Evolutionary conservation across 2,113 vertebrate species (phyloP).

Genomic region (Corythoichthys intestinalis): DNA sequence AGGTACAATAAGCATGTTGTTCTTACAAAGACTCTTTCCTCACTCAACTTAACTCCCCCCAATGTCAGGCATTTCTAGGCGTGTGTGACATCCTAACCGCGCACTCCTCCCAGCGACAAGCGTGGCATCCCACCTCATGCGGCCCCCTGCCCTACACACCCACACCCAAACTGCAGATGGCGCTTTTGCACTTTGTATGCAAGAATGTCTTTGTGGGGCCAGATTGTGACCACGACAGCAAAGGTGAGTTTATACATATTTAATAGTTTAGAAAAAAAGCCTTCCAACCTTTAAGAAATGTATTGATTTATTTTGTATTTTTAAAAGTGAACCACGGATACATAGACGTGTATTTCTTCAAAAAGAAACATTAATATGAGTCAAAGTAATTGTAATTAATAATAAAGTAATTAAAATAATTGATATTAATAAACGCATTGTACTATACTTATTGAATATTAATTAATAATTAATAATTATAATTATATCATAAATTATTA

Average conservation of each 20-base stretch:
- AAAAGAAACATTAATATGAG: no score
- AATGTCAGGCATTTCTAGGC: constrained; percentile 76
- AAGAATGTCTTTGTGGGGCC: constrained; percentile 70
- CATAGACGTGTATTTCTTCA: no score
- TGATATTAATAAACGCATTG: no score
- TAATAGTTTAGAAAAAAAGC: background rate
- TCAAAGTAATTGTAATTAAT: no score
- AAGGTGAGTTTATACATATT: constrained; percentile 61
- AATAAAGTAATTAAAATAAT: no score
- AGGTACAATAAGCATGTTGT: constrained; percentile 61
- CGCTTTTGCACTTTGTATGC: constrained; percentile 76
- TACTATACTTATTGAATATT: no score
- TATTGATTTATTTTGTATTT: no score
- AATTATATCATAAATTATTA: no score
- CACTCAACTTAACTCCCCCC: background rate
- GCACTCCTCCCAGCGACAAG: constrained; percentile 77
- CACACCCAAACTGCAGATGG: constrained; percentile 78
- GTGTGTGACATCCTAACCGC: constrained; percentile 83
- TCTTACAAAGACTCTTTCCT: background rate
- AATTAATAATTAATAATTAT: no score
- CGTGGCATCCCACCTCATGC: constrained; percentile 56
- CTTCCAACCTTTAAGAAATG: no score
- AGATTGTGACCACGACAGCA: constrained; percentile 61
- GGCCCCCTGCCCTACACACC: constrained; percentile 72
- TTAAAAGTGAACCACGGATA: no score